These are phyloP conservation scores for Alentia gelatinosa DNA, from an alignment of 2,888 invertebrate species.

Conservation along the genomic window DNA sequence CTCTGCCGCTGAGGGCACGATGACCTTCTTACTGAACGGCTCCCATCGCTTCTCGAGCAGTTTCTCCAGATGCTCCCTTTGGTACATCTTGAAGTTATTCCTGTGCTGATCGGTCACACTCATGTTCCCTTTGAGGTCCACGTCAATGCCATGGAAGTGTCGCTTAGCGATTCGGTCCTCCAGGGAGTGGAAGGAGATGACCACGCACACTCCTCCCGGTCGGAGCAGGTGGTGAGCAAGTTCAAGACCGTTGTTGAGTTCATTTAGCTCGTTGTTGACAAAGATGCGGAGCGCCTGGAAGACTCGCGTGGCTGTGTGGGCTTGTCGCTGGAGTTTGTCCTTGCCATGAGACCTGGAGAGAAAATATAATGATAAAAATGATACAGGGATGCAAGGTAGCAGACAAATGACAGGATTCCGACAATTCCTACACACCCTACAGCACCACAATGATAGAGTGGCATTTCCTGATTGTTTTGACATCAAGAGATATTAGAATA, in stretches of 20 bases:
- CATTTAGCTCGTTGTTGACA: conserved; percentile 97
- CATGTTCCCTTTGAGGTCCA: conserved; percentile 69
- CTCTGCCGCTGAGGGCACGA: conserved; percentile 88
- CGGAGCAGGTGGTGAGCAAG: conserved; percentile 88
- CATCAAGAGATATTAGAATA: too few species aligned
- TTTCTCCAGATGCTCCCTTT: conserved; percentile 84
- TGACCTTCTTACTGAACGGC: conserved; percentile 89
- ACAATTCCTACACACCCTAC: too few species aligned
- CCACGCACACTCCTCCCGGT: conserved; percentile 88
- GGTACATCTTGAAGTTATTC: conserved; percentile 84
- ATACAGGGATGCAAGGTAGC: not conserved
- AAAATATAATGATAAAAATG: too few species aligned
- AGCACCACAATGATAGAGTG: not conserved
- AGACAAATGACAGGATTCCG: too few species aligned
- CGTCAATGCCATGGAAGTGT: conserved; percentile 84
- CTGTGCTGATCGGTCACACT: conserved; percentile 73
- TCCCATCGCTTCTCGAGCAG: conserved; percentile 87
- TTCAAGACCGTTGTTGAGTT: conserved; percentile 93
- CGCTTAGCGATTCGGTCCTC: conserved; percentile 96
- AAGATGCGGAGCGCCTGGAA: conserved; percentile 97
- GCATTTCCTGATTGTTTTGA: not conserved
- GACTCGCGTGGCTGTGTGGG: conserved; percentile 93
- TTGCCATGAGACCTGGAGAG: conserved; percentile 81
- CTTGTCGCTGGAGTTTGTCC: conserved; percentile 88
- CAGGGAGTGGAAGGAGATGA: conserved; percentile 94